Base-by-base conservation (phyloP, 2,113 vertebrate species). In the Heptranchias perlo region DNA sequence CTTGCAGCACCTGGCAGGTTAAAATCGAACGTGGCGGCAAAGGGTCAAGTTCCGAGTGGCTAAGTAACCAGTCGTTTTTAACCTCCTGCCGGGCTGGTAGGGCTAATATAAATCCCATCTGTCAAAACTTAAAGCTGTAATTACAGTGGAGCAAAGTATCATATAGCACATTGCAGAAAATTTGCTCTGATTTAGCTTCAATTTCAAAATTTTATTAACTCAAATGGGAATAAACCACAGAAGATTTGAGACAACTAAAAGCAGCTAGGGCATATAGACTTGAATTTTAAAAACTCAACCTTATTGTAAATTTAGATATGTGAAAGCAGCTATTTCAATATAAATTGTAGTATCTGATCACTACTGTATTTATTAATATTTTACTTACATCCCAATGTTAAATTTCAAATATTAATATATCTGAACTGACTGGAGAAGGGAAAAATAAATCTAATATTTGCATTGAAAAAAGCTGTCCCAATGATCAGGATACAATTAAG, bases 401-500 rank as follows among this genome's bases (percentile, higher is more conserved):
- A 39, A 94, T 94, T 67, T 65, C 18, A 47, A 25, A 47, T 94
- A 10, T 3, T 67, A 21, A 47, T 47, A 44, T n/a, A 94, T 47
- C 93, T 64, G 31, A 94, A 0, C 25, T 62, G 58, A 64, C 18
- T 0, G 69, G 3, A 64, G n/a, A 39, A 54, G 0, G 0, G 28
- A 8, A 25, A 18, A 0, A 69, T 35, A 25, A 28, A 62, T 16
- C 3, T 78, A 11, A 49, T 65, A 14, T 11, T 28, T 69, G 3
- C 39, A 39, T 31, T 82, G 10, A n/a, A 54, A 21, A 69, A 47
- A 0, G 18, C 61, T 0, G 31, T 58, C 23, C 7, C 89, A 93
- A 16, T 69, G 39, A 69, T 28, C 49, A 31, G 7, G 21, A 3
- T 61, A 67, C 8, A 49, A 65, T 11, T 64, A 62, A 44, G 35